Percentiles rank a stretch among this genome's conserved stretches.
phyloP scores from a whole-genome alignment of 2,888 invertebrate genomes.

The Anthoptus insignis region DNA sequence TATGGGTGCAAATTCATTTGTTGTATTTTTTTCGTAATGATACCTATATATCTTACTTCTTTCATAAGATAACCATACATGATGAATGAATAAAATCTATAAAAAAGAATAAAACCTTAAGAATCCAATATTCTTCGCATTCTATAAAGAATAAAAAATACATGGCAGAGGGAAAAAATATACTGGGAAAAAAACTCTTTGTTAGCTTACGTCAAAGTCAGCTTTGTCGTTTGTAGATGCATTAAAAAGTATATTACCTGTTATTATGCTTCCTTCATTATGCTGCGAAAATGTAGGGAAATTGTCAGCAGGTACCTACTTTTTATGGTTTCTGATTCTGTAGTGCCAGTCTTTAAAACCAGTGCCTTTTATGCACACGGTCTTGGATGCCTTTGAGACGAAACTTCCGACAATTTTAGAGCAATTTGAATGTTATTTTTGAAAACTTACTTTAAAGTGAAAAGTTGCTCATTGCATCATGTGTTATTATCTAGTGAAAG shows the following conservation, averaged over 20 bases:
- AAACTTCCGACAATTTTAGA: too few relatives aligned
- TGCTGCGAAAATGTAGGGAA: neutral
- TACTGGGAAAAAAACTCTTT: slow-evolving; percentile 7
- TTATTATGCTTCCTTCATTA: slow-evolving; percentile 4
- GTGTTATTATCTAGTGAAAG: too few relatives aligned
- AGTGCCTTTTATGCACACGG: neutral
- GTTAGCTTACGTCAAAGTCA: slow-evolving; percentile 10
- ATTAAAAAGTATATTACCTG: slow-evolving; percentile 11
- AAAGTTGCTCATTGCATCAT: too few relatives aligned
- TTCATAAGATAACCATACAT: too few relatives aligned
- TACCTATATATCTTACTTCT: too few relatives aligned
- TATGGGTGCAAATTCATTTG: too few relatives aligned
- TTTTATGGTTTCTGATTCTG: neutral
- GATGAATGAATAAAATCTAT: neutral
- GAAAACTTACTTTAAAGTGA: too few relatives aligned
- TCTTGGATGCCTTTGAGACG: too few relatives aligned
- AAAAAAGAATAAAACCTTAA: too few relatives aligned
- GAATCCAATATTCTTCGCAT: neutral
- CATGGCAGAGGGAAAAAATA: neutral
- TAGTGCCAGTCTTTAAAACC: too few relatives aligned
- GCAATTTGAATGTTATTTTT: too few relatives aligned
- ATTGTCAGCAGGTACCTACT: neutral
- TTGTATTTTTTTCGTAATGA: too few relatives aligned
- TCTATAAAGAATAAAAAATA: neutral
- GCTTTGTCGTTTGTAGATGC: slow-evolving; percentile 17